phyloP scores from a whole-genome alignment of 2,113 vertebrate genomes.

The Mionectes macconnelli region DNA sequence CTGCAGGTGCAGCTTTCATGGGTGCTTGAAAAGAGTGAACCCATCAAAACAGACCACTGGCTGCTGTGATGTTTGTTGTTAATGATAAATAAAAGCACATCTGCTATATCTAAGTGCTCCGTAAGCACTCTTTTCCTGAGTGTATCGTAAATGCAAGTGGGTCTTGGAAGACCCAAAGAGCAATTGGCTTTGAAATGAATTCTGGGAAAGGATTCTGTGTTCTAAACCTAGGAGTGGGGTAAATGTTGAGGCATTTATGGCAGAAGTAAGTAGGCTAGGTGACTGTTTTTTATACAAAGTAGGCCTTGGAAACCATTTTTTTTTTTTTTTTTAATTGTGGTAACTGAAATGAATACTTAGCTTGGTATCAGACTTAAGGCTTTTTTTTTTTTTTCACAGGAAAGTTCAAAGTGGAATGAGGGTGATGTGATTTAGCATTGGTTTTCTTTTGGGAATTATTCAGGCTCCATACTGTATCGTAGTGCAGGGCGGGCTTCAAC shows the following conservation, averaged over 20 bases:
- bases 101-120: neutral
- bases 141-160: neutral
- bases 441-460: neutral
- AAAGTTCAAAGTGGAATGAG: neutral
- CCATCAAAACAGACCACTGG: neutral
- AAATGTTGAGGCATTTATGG: neutral
- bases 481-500: neutral
- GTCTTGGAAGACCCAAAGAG: neutral
- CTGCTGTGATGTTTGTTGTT: neutral
- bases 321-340: rapidly evolving
- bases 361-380: neutral
- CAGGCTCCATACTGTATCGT: neutral
- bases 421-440: neutral
- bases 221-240: neutral
- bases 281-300: neutral
- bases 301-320: neutral
- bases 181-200: neutral
- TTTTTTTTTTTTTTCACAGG: neutral
- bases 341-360: neutral
- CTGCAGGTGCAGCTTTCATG: neutral
- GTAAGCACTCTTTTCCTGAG: neutral
- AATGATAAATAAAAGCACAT: neutral
- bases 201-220: neutral
- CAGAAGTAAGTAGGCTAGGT: neutral
- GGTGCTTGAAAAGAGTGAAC: neutral